Base-by-base conservation (phyloP, 1,140 invertebrate species). In the Alviniconcha marisindica region DNA sequence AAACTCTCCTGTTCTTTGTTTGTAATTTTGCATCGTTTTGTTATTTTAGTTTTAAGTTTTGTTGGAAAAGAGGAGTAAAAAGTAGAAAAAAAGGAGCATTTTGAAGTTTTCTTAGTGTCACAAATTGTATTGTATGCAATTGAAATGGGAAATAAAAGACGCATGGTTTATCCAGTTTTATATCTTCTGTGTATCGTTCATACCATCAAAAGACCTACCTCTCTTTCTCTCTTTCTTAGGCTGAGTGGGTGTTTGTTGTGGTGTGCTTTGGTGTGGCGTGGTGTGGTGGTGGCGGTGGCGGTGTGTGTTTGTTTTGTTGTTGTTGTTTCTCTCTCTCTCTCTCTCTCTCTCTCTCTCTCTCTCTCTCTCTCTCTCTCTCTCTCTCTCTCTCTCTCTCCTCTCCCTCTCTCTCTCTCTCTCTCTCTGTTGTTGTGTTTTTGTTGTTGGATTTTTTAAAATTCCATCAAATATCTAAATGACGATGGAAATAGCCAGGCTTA, bases 301-400 rank as follows among this genome's bases (percentile, higher is more conserved):
- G n/a, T n/a, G n/a, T n/a, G n/a, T n/a, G n/a, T n/a, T n/a, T n/a
- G n/a, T n/a, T n/a, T n/a, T n/a, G n/a, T n/a, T n/a, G n/a, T n/a
- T n/a, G n/a, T n/a, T n/a, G n/a, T n/a, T n/a, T 42, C 44, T 74
- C 33, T 40, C 71, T n/a, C 21, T 40, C 24, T 31, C 40, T 51
- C 80, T 2, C 38, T 33, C 40, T 51, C 51, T 33, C 73, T 3
- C 28, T 51, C 42, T 15, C 66, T 15, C 42, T n/a, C 18, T 69
- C 38, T 21, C 36, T 31, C 33, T 21, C 48, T 60, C 77, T 80
- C 77, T 81, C 40, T 74, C 63, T 38, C 66, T 82, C 40, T 74
- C 28, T 82, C 66, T 73, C 48, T 48, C 15, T 74, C 66, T 82
- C 63, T 40, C 71, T 31, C 71, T 40, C 31, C 51, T 69, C 38